Evolutionary conservation across 2,888 invertebrate species (phyloP).

Genomic region (Catonia carolina): DNA sequence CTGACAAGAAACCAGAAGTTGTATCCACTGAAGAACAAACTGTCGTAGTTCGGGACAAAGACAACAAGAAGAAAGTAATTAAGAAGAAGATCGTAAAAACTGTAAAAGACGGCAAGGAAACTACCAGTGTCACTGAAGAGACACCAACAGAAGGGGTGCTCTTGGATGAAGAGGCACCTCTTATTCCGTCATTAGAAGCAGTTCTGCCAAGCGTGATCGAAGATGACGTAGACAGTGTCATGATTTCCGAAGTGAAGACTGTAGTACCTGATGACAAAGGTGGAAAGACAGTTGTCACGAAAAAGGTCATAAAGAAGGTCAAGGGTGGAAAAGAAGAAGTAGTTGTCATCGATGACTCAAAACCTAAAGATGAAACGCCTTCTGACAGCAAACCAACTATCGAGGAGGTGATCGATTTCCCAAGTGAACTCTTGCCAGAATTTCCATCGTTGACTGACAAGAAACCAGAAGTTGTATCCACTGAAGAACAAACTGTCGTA

Average conservation of each 20-base stretch:
- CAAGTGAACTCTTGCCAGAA: too few relatives aligned
- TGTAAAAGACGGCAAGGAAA: background rate
- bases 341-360: background rate
- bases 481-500: background rate
- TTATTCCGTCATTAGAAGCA: background rate
- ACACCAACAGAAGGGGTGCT: background rate
- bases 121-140: background rate
- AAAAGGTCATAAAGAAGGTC: background rate
- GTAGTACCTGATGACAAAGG: background rate
- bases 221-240: background rate
- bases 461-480: background rate
- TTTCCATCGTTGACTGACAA: too few relatives aligned
- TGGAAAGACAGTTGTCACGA: background rate
- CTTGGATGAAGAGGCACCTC: background rate
- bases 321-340: background rate
- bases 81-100: background rate
- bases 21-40: background rate
- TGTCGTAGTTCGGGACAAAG: background rate
- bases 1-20: too few relatives aligned
- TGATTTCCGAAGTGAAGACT: background rate
- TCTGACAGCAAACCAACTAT: background rate
- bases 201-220: background rate
- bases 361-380: background rate
- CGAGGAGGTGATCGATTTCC: background rate
- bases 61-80: background rate